A percentile compares a stretch with the other conserved stretches of the same genome.
phyloP scores from a whole-genome alignment of 2,888 invertebrate species.

The Drosophila mettleri region DNA sequence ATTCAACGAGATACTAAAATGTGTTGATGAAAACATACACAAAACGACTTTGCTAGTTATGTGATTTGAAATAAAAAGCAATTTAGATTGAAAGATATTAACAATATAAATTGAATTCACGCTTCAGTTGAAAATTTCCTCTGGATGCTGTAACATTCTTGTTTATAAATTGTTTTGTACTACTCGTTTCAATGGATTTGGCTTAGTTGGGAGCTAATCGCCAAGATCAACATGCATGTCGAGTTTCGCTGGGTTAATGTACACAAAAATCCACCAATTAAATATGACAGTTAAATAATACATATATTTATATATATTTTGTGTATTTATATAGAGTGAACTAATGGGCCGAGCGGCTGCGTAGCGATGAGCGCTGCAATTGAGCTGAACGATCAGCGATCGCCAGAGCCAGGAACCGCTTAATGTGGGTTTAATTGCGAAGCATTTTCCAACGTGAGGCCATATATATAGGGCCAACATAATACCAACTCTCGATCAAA shows the following conservation, averaged over 20 bases:
- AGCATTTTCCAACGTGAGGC: not conserved
- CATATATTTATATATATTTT: constrained; percentile 32
- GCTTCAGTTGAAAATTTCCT: not conserved
- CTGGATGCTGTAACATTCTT: not conserved
- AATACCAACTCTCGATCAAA: constrained; percentile 12
- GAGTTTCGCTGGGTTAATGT: constrained; percentile 11
- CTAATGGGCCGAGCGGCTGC: constrained; percentile 48
- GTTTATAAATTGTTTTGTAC: constrained; percentile 2
- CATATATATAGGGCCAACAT: constrained; percentile 56
- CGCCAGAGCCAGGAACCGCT: constrained; percentile 58
- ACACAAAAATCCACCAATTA: constrained; percentile 40
- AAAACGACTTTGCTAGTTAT: not conserved
- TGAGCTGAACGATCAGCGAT: constrained; percentile 81
- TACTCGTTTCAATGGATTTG: not conserved
- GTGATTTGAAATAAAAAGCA: not conserved
- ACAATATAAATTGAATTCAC: not conserved
- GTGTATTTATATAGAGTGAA: constrained; percentile 26
- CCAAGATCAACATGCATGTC: constrained; percentile 40
- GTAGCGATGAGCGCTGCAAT: constrained; percentile 67
- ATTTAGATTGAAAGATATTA: not conserved
- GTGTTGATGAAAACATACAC: not conserved
- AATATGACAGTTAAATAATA: constrained; percentile 28
- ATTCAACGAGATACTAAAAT: not conserved
- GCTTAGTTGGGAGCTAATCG: constrained; percentile 14
- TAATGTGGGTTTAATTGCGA: constrained; percentile 77